These are phyloP conservation scores for Pseudoips prasinana DNA, from an alignment of 2,888 invertebrate species.

Conservation along the genomic window DNA sequence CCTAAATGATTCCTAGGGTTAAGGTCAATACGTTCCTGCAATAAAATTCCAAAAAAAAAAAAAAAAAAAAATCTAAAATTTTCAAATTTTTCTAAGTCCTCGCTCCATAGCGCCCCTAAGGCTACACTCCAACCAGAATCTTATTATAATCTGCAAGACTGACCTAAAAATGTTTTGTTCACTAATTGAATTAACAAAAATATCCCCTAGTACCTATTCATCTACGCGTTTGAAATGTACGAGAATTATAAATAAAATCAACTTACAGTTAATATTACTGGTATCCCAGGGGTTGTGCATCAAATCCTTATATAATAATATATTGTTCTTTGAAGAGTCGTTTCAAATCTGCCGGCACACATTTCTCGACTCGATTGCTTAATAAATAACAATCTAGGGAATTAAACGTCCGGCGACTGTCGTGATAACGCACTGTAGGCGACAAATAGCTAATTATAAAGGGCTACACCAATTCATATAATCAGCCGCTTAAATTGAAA, in stretches of 20 bases:
- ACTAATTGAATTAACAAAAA: constrained; percentile 33
- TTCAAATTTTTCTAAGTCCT: too few relatives aligned
- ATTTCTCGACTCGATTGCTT: constrained; percentile 17
- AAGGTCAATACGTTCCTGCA: too few relatives aligned
- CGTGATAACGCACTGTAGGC: constrained; percentile 27
- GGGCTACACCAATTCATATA: constrained; percentile 35
- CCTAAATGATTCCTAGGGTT: too few relatives aligned
- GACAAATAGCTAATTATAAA: constrained; percentile 38
- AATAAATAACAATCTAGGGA: constrained; percentile 22
- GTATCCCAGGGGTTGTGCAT: constrained; percentile 24
- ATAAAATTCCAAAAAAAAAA: too few relatives aligned
- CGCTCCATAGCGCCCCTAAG: too few relatives aligned
- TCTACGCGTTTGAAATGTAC: too few relatives aligned
- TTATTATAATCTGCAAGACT: constrained; percentile 13
- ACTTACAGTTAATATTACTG: constrained; percentile 23
- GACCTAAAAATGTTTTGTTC: constrained; percentile 15
- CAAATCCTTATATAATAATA: too few relatives aligned
- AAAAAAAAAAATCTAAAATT: too few relatives aligned
- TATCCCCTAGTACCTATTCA: too few relatives aligned
- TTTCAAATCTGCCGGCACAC: constrained; percentile 11
- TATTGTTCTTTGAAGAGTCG: constrained; percentile 11
- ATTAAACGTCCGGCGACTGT: constrained; percentile 32
- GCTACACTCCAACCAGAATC: constrained; percentile 30
- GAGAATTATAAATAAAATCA: background rate
- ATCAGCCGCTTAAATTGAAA: constrained; percentile 24